A percentile compares a stretch with the other conserved stretches of the same genome.
Evolutionary conservation across 2,888 invertebrate species (phyloP).

Genomic region (Athripsodes cinereus): DNA sequence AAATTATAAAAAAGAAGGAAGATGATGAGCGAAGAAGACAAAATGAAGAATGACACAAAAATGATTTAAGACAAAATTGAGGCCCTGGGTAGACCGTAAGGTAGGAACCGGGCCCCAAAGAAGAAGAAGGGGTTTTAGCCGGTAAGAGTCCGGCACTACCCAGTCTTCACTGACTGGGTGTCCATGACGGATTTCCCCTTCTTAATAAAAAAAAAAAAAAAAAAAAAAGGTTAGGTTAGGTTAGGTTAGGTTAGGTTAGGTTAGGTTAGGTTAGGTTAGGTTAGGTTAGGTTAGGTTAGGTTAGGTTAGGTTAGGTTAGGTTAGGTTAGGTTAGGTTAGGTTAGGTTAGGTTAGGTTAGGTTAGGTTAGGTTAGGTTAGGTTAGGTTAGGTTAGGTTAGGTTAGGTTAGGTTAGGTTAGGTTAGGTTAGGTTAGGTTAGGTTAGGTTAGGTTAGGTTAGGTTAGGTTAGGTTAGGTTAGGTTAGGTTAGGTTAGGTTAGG

Average conservation of each 20-base stretch:
- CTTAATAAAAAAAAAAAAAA: background rate
- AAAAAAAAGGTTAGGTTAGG: background rate
- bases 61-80: background rate
- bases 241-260: constrained; percentile 7
- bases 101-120: background rate
- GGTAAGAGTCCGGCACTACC: constrained; percentile 5
- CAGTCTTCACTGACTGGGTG: background rate
- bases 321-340: constrained; percentile 7
- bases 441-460: constrained; percentile 7
- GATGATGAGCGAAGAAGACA: too few relatives aligned
- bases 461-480: constrained; percentile 7
- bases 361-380: constrained; percentile 7
- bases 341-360: constrained; percentile 7
- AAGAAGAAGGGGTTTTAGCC: background rate
- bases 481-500: constrained; percentile 7
- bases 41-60: too few relatives aligned
- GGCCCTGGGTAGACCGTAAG: background rate
- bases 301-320: constrained; percentile 7
- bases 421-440: constrained; percentile 7
- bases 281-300: constrained; percentile 7
- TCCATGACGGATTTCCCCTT: constrained; percentile 2
- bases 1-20: background rate
- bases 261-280: constrained; percentile 7
- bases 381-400: constrained; percentile 7
- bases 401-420: constrained; percentile 7